Evolutionary conservation across 30 jellyfish, hydroid and myxozoan genomes (phyloP), one percentile per base, ranked within the genome.

Genomic region (Pseudorhiza aurosa): DNA sequence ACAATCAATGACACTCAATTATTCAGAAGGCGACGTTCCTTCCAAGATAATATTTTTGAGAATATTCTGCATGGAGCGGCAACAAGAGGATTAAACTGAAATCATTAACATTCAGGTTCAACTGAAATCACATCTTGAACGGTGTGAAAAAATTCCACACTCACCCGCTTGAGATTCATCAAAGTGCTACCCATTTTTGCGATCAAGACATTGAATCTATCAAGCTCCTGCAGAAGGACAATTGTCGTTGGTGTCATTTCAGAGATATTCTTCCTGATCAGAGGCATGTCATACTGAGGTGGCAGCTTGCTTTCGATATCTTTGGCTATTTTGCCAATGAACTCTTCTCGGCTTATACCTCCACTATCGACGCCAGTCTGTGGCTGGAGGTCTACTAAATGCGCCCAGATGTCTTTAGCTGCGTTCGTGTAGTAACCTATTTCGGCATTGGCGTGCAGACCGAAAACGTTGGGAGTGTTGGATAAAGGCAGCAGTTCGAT

Each of bases 381-480:
- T 40, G 98, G 98, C 78, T 92, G 98, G 11, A 92, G 85, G 24
- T 92, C 98, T 11, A 92, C 95, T 43, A 92, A 58, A 44, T 92
- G 98, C 28, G 83, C 73, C 98, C 98, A 92, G 49, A 92, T 85
- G 50, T 85, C 98, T 60, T 85, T 92, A 15, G 98, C 98, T 19
- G 98, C 98, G 44, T 51, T 85, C 25, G 98, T 92, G 81, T 92
- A 92, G 84, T 92, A 92, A 14, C 98, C 96, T 15, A 92, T 92
- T 71, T 92, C 98, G 4, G 98, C 98, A 75, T 92, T 92, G 8
- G 98, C 88, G 75, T 92, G 98, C 37, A 92, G 73, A 10, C 98
- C 98, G 58, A 92, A 92, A 28, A 92, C 96, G 68, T 92, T 85
- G 18, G 98, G 98, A 3, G 96, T 60, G 58, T 92, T 92, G 4